A percentile compares a stretch with the other conserved stretches of the same genome.
Evolutionary conservation across 2,797 vertebrate genomes (phyloP).

Genomic region (Stomatorhinus walkeri): DNA sequence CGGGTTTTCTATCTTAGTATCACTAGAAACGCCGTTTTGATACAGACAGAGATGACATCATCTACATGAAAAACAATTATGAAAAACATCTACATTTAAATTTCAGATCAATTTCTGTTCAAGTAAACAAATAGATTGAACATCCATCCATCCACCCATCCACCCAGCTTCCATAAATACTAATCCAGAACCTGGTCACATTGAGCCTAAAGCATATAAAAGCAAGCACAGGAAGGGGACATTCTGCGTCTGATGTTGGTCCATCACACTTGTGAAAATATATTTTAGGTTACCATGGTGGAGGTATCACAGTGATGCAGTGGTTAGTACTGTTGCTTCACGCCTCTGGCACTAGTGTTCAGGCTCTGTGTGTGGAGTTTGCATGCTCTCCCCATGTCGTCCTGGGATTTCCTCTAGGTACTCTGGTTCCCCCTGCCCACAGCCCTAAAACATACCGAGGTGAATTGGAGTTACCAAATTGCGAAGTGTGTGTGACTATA

Average conservation of each 20-base stretch:
- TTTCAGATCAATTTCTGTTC: slow-evolving; percentile 1
- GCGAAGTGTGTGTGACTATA: not conserved
- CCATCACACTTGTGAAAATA: not conserved
- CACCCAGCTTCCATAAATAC: not conserved
- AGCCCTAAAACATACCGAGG: not conserved
- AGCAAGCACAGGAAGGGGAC: not conserved
- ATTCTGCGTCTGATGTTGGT: not conserved
- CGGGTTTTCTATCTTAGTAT: not conserved
- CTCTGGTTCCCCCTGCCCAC: not conserved
- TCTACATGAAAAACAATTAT: no score
- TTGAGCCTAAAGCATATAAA: not conserved
- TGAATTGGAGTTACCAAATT: not conserved
- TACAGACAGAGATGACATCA: not conserved
- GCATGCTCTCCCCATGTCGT: not conserved
- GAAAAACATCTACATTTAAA: not conserved
- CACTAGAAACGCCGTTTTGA: not conserved
- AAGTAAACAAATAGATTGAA: not conserved
- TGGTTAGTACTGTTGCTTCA: not conserved
- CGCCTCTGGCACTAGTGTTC: not conserved
- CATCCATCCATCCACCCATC: not conserved
- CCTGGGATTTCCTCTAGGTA: not conserved
- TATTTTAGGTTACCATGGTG: not conserved
- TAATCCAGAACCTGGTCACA: not conserved
- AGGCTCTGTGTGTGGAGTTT: not conserved
- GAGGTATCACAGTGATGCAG: not conserved